Base-by-base conservation (phyloP, 2,113 vertebrate genomes). In the Ginglymostoma cirratum region DNA sequence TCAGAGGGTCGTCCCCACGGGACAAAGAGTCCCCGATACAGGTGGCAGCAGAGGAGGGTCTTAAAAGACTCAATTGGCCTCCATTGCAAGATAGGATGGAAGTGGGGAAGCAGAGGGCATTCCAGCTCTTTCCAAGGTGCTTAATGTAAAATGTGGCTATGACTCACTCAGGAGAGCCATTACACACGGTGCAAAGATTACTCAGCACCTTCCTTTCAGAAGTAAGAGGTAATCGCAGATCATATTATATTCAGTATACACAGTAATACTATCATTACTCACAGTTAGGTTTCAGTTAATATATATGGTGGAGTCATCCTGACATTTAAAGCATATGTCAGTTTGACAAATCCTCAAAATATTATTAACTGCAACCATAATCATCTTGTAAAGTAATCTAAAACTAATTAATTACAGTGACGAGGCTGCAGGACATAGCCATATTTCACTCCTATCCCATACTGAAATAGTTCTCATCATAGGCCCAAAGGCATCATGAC, bases 301-400 rank as follows among this genome's bases (percentile, higher is more conserved):
- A 15, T 34, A 65, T 65, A 55, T 65, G 87, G 52, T 12, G 52
- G 27, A 17, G 87, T 61, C 30, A 90, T n/a, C 30, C 30, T 90
- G 87, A 90, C 87, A 90, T 14, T 61, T 90, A 90, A 90, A 65
- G 87, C 87, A 90, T 61, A 90, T 90, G 52, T 90, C 52, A 90
- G 14, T n/a, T 61, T 90, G 87, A 90, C 87, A n/a, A 90, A 61
- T 61, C 30, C 14, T n/a, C 87, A 90, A 90, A 90, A 90, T 90
- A 90, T 90, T 90, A 90, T 90, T 90, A 90, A 55, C 48, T 65
- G 14, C 30, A 14, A 90, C 87, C n/a, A 27, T 90, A 65, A 90
- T 90, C 87, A 90, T 90, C 87, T 34, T 90, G 87, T 61, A 90
- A 14, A 30, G 87, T 90, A 90, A 83, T 83, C n/a, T 83, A 7